Conservation (phyloP, 2,888 invertebrate species). For the Acleris literana region DNA sequence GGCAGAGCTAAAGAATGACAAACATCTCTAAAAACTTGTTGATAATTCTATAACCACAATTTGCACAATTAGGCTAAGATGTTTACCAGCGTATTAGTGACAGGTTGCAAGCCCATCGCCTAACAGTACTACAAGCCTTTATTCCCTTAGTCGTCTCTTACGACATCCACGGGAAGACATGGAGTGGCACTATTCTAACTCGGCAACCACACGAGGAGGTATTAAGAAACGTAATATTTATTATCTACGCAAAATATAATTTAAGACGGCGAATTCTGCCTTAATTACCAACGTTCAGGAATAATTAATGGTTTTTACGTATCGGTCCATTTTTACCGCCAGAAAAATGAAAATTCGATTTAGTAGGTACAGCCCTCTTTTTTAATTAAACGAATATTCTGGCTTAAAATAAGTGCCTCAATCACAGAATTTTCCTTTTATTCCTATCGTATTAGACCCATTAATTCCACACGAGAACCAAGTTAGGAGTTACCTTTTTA, state of each 20-base stretch:
- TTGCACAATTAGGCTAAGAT: too few species aligned
- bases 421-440: conserved; percentile 1
- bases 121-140: too few species aligned
- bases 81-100: too few species aligned
- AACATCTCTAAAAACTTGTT: too few species aligned
- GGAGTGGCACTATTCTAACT: too few species aligned
- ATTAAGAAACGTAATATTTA: conserved; percentile 15
- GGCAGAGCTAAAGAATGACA: too few species aligned
- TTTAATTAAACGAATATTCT: conserved; percentile 18
- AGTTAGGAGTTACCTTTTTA: conserved; percentile 13
- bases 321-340: conserved; percentile 14
- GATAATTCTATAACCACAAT: too few species aligned
- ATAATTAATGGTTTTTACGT: conserved; percentile 29
- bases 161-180: too few species aligned
- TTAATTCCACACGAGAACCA: background rate
- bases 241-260: conserved; percentile 10
- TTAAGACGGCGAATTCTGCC: conserved; percentile 21
- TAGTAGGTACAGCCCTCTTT: background rate
- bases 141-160: too few species aligned
- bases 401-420: background rate
- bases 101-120: too few species aligned
- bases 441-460: background rate
- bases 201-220: too few species aligned
- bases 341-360: conserved; percentile 18
- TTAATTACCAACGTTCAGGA: conserved; percentile 19